Evolutionary conservation across 2,797 vertebrate species (phyloP), one percentile per base, ranked within the genome.

Genomic region (Pseudomugil gertrudae): DNA sequence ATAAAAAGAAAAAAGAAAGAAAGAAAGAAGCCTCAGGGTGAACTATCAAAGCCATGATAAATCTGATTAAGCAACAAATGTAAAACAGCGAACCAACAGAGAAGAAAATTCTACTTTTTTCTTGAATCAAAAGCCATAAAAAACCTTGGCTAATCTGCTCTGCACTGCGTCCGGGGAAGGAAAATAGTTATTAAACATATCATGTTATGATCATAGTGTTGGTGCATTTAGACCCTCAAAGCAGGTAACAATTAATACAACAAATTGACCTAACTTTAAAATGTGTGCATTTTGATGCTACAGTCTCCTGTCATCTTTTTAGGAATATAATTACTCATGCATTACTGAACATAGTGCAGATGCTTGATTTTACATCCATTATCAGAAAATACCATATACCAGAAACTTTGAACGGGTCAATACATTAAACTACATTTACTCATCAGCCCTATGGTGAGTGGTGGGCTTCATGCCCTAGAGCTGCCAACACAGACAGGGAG

Each of bases 371-470:
- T 45, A 89, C 93, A 88, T 87, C 92, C 6, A 5, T 94, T 94
- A 94, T 95, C 90, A 93, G 91, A 92, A 69, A 92, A 92, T 93
- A 59, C 61, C 45, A 40, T 66, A 94, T 93, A 94, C 90, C 91
- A 93, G 92, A 94, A 92, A 93, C 92, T 94, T 80, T 94, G 92
- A 95, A 95, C 90, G 94, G 94, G 93, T 95, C 95, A 96, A 97
- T 96, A 95, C 94, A 93, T 96, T 95, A 96, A 96, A 95, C 93
- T 95, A 92, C 95, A 72, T 68, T 76, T 61, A 95, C 96, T 95
- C 94, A 93, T 91, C 92, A 94, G 95, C 93, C 93, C 93, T 91
- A 86, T 90, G 94, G 92, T 89, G 92, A 95, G 29, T 29, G 29
- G 94, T 90, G 89, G 89, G 35, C 92, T 93, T 92, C 92, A 91